Evolutionary conservation across 2,797 vertebrate genomes (phyloP), one percentile per base, ranked within the genome.

Genomic region (Enteromius unitaeniatus): DNA sequence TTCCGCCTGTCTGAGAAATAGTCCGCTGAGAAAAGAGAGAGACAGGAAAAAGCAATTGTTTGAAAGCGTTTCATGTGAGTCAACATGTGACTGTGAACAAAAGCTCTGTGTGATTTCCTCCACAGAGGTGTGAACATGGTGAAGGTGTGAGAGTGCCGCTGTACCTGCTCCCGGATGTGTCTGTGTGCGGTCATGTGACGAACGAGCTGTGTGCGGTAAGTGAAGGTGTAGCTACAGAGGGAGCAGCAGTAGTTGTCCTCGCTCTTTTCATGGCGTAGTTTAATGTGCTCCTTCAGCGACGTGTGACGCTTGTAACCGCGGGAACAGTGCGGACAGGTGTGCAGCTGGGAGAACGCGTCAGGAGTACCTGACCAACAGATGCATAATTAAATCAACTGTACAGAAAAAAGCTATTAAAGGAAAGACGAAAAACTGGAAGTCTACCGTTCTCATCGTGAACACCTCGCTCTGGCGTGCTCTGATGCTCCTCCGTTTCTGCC

Each of bases 211-310:
- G 97, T 97, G 81, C 97, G 96, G 91, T 99, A 97, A 0, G 96
- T 95, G 64, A 99, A 99, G 0, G 97, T 99, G 91, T 98, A 99
- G 93, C 96, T 97, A 94, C 98, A 99, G 91, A 99, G 92, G 28
- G 98, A 96, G 91, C 98, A 99, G 91, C 96, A 97, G 87, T 99
- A 98, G 93, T 97, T 97, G 89, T 99, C 97, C 40, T 98, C 97
- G 0, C 96, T 98, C 87, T 98, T 99, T 90, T 99, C 97, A 92
- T 99, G 98, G 84, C 97, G 96, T 69, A 98, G 98, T 88, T 97
- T 99, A 82, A 99, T 98, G 94, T 99, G 98, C 90, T 99, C 98
- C 92, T 99, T 99, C 91, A 99, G 93, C 49, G 98, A 99, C 87
- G 97, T 99, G 88, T 97, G 98, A 49, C 98, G 97, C 87, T 99